These are phyloP conservation scores for Nezara viridula DNA, from an alignment of 2,888 invertebrate species.

Conservation along the genomic window DNA sequence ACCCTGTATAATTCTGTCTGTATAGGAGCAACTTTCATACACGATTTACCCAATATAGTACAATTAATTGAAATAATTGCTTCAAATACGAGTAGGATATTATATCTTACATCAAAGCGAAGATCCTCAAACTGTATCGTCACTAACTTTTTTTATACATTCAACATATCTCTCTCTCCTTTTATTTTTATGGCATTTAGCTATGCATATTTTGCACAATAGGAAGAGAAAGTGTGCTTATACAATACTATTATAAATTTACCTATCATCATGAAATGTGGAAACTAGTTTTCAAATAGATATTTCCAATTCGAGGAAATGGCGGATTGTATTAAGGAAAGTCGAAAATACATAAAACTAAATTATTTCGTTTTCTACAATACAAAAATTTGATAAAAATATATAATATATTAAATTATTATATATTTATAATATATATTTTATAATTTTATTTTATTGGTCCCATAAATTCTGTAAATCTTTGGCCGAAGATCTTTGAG, in stretches of 20 bases:
- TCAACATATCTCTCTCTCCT: not conserved
- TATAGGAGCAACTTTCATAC: not conserved
- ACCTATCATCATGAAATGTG: not conserved
- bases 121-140: too few species aligned
- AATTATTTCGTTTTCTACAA: not conserved
- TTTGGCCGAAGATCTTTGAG: too few species aligned
- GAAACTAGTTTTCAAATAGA: not conserved
- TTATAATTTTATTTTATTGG: too few species aligned
- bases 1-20: not conserved
- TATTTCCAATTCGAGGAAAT: not conserved
- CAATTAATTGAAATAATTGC: not conserved
- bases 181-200: not conserved
- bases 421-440: too few species aligned
- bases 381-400: too few species aligned
- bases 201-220: constrained; percentile 11
- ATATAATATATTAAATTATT: too few species aligned
- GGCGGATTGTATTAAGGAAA: not conserved
- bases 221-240: constrained; percentile 9
- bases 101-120: too few species aligned
- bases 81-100: not conserved
- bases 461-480: too few species aligned
- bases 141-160: not conserved
- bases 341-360: not conserved
- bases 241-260: constrained; percentile 29
- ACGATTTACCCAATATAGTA: not conserved